These are phyloP conservation scores for Agriopis aurantiaria DNA, from an alignment of 2,888 invertebrate species.

Conservation along the genomic window DNA sequence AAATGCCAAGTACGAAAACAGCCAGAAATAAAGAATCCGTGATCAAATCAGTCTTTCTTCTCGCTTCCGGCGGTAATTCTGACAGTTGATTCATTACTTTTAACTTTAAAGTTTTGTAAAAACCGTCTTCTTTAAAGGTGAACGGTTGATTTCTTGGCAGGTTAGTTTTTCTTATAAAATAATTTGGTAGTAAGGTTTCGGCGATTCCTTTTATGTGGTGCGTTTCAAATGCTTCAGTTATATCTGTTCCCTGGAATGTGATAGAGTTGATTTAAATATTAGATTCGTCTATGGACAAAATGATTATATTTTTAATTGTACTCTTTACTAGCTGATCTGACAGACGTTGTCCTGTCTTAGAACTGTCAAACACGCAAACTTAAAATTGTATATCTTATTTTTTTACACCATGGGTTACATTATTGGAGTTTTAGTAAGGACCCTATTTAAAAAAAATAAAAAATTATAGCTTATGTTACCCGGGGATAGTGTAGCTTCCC, in stretches of 20 bases:
- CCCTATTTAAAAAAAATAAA: no score
- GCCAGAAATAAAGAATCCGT: slow-evolving; percentile 64
- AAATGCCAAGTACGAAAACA: slow-evolving; percentile 59
- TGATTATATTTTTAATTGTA: no score
- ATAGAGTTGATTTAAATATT: slow-evolving; percentile 5
- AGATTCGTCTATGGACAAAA: background rate
- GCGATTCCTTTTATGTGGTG: slow-evolving; percentile 87
- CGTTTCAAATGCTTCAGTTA: slow-evolving; percentile 88
- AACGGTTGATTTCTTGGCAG: slow-evolving; percentile 89
- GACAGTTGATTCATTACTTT: slow-evolving; percentile 85
- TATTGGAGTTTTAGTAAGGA: no score
- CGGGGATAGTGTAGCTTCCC: no score
- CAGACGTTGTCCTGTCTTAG: no score
- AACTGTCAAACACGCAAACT: no score
- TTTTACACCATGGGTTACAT: no score
- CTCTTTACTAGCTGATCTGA: no score
- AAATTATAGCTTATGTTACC: no score
- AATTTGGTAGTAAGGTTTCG: slow-evolving; percentile 88
- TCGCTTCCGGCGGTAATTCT: slow-evolving; percentile 73
- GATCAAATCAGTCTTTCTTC: slow-evolving; percentile 69
- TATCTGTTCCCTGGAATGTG: slow-evolving; percentile 87
- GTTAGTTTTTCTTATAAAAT: slow-evolving; percentile 88
- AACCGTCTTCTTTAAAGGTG: slow-evolving; percentile 91
- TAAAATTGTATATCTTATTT: no score
- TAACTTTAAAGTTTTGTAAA: slow-evolving; percentile 90